A percentile compares a stretch with the other conserved stretches of the same genome.
Evolutionary conservation across 2,113 vertebrate species (phyloP).

Genomic region (Urocynchramus pylzowi): DNA sequence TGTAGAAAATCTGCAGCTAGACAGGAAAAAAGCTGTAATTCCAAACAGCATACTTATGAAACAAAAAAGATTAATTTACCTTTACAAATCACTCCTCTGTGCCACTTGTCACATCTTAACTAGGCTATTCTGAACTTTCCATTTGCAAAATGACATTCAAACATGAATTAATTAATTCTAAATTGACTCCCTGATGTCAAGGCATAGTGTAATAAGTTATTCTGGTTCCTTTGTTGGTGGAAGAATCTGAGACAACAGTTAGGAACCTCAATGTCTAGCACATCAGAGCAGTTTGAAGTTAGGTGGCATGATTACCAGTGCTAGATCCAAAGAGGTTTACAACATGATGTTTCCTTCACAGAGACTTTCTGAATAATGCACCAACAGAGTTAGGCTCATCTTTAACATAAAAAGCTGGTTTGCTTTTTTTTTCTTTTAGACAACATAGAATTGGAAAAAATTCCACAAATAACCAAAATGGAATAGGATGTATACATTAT

Average conservation of each 20-base stretch:
- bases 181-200: neutral
- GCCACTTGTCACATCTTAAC: constrained; percentile 15
- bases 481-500: neutral
- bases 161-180: constrained; percentile 1
- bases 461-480: neutral
- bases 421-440: neutral
- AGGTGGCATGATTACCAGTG: neutral
- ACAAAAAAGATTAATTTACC: neutral
- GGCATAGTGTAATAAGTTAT: neutral
- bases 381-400: neutral
- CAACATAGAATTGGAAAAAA: neutral
- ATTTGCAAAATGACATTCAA: neutral
- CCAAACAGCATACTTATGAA: neutral
- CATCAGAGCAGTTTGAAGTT: neutral
- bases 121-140: neutral
- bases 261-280: neutral
- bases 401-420: neutral
- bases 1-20: neutral
- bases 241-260: neutral
- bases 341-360: neutral
- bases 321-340: neutral
- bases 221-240: neutral
- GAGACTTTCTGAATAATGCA: neutral
- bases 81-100: neutral
- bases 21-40: neutral